Evolutionary conservation across 2,113 vertebrate species (phyloP).

Genomic region (Lophotis ruficrista): DNA sequence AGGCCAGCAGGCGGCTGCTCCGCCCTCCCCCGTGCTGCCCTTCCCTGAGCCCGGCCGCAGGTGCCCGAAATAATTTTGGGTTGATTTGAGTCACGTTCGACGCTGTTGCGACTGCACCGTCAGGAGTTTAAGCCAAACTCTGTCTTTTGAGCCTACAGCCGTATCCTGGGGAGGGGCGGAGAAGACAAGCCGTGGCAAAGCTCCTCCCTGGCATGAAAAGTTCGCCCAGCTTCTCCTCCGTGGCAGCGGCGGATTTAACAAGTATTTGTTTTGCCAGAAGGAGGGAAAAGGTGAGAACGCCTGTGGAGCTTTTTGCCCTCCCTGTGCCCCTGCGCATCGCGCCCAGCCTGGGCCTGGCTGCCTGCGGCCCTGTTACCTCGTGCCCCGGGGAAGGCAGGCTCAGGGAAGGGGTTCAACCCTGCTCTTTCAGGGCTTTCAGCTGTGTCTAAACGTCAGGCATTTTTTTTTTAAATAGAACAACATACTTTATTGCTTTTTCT

Average conservation of each 20-base stretch:
- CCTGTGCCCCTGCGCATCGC: neutral
- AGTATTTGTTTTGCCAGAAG: neutral
- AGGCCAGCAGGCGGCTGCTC: too few species aligned
- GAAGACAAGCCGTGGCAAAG: fast-evolving
- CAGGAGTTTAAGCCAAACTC: fast-evolving
- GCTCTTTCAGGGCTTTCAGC: neutral
- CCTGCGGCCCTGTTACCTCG: neutral
- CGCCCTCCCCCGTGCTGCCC: too few species aligned
- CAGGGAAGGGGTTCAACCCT: neutral
- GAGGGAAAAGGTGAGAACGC: neutral
- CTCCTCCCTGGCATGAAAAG: fast-evolving
- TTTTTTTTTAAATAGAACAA: neutral
- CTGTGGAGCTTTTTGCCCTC: neutral
- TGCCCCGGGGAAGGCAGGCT: fast-evolving
- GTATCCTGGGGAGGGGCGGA: fast-evolving
- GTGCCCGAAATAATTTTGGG: neutral
- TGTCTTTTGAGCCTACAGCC: fast-evolving
- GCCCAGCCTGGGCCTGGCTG: neutral
- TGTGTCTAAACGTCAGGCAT: fast-evolving
- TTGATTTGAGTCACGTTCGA: neutral
- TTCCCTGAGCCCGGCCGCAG: neutral
- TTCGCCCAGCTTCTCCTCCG: fast-evolving
- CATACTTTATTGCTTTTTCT: conserved; percentile 10
- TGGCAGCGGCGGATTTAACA: too few species aligned
- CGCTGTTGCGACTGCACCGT: neutral